Conservation (phyloP, 2,797 vertebrate genomes). For the Cynodonichthys magdalenae region DNA sequence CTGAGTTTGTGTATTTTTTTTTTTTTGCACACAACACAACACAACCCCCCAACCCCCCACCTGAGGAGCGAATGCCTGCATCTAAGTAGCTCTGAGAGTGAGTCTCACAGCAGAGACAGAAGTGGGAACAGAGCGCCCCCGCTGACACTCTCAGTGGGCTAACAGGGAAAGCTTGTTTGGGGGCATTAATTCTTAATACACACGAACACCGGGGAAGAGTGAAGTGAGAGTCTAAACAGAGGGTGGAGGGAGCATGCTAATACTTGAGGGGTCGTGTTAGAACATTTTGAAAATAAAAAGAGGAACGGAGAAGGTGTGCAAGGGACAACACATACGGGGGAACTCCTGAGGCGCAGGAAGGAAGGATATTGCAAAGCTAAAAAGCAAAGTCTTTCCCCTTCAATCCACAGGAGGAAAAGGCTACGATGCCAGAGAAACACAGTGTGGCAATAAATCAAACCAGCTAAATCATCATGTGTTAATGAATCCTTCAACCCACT, state of each 20-base stretch:
- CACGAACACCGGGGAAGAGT: slow-evolving; percentile 47
- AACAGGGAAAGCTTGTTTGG: slow-evolving; percentile 76
- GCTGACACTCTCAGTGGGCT: slow-evolving; percentile 71
- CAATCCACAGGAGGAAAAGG: slow-evolving; percentile 55
- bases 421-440: slow-evolving; percentile 57
- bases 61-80: slow-evolving; percentile 33
- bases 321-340: slow-evolving; percentile 22
- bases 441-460: slow-evolving; percentile 68
- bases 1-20: slow-evolving; percentile 23
- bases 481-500: slow-evolving; percentile 70
- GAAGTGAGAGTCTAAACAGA: slow-evolving; percentile 34
- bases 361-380: slow-evolving; percentile 59
- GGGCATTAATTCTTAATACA: slow-evolving; percentile 77
- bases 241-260: slow-evolving; percentile 19
- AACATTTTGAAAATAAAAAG: slow-evolving; percentile 16
- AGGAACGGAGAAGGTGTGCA: slow-evolving; percentile 28
- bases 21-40: slow-evolving; percentile 28
- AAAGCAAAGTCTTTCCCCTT: slow-evolving; percentile 62
- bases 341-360: slow-evolving; percentile 60
- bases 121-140: slow-evolving; percentile 60
- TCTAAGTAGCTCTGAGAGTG: slow-evolving; percentile 54
- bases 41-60: too few relatives aligned
- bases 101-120: slow-evolving; percentile 64
- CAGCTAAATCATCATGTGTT: slow-evolving; percentile 73
- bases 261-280: slow-evolving; percentile 1